phyloP scores from a whole-genome alignment of 2,113 vertebrate species.

The Laterallus jamaicensis region DNA sequence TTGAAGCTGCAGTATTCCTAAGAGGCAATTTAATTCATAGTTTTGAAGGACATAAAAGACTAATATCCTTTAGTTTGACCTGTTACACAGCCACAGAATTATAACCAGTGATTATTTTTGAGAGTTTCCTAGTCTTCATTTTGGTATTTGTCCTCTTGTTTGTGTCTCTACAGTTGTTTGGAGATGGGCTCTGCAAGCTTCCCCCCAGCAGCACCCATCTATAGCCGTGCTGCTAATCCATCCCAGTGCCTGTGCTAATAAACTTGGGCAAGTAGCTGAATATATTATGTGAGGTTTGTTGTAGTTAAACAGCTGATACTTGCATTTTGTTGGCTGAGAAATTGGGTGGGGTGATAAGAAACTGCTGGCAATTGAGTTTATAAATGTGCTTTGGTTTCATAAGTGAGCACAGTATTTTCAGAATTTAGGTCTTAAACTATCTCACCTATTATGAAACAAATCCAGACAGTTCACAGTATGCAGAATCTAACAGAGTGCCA shows the following conservation, averaged over 20 bases:
- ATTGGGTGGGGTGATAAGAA: neutral
- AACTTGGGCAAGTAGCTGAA: neutral
- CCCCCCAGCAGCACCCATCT: too few species aligned
- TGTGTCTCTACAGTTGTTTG: too few species aligned
- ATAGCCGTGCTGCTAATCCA: neutral
- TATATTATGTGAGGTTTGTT: neutral
- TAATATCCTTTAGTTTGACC: neutral
- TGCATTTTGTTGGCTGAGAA: neutral
- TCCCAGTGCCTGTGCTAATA: neutral
- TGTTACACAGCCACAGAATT: neutral
- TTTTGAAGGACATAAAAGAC: neutral
- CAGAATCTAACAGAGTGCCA: neutral
- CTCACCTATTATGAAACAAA: neutral
- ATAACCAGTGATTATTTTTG: neutral
- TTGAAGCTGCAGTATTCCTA: neutral
- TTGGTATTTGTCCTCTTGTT: fast-evolving
- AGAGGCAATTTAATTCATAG: neutral
- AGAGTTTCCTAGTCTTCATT: fast-evolving
- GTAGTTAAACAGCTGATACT: neutral
- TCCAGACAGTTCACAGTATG: neutral
- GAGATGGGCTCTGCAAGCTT: neutral
- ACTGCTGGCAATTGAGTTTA: neutral
- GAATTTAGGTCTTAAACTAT: neutral
- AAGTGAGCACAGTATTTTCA: fast-evolving
- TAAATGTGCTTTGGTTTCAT: neutral